A percentile compares a stretch with the other conserved stretches of the same genome.
These are phyloP conservation scores for Micromys minutus DNA, from an alignment of 2,113 vertebrate genomes.

Conservation along the genomic window DNA sequence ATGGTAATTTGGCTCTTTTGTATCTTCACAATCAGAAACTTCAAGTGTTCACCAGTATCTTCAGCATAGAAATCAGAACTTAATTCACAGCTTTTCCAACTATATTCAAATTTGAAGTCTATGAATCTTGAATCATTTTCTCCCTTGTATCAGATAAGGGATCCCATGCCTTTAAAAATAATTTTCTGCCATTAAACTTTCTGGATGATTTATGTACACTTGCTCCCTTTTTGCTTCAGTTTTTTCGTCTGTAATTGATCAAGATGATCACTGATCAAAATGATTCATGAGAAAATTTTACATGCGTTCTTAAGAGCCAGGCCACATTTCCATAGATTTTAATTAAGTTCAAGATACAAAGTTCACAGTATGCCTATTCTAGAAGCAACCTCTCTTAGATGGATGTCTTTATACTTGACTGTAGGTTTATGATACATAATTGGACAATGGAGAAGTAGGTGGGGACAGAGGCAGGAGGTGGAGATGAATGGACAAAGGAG, in stretches of 20 bases:
- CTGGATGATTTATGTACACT: background rate
- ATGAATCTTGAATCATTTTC: background rate
- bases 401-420: background rate
- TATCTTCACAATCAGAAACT: too few species aligned
- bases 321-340: background rate
- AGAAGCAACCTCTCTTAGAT: background rate
- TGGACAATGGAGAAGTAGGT: too few species aligned
- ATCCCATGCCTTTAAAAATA: too few species aligned
- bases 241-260: background rate
- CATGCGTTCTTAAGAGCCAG: background rate
- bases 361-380: background rate
- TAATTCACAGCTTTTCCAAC: background rate
- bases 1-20: background rate
- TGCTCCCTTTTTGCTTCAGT: background rate
- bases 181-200: background rate
- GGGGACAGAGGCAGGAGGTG: too few species aligned
- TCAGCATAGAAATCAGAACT: background rate
- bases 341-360: background rate
- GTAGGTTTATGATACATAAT: too few species aligned
- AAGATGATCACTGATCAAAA: background rate
- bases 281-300: background rate
- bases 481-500: too few species aligned
- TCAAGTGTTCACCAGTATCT: background rate
- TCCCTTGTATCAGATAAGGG: background rate
- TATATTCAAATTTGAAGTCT: background rate